These are phyloP conservation scores for Cyprinodon diabolis DNA, from an alignment of 2,797 vertebrate genomes.

Conservation along the genomic window DNA sequence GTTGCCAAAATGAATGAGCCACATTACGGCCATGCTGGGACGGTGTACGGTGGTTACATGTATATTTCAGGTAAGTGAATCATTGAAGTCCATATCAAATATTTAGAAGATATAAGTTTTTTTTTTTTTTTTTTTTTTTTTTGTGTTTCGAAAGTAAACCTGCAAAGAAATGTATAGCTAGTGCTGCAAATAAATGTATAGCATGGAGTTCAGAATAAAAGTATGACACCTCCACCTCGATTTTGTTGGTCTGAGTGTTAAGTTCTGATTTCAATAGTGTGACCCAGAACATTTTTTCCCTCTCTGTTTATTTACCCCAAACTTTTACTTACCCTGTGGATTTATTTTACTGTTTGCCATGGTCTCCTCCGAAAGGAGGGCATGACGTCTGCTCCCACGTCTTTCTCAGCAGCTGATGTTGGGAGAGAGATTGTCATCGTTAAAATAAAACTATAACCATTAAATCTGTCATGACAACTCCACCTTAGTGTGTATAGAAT, in stretches of 20 bases:
- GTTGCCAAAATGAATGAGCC: conserved; percentile 99
- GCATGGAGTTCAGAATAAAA: too few species aligned
- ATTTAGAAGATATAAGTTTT: too few species aligned
- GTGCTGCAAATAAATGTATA: too few species aligned
- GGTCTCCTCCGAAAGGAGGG: neutral
- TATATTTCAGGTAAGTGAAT: conserved; percentile 94
- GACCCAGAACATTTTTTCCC: neutral
- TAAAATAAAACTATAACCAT: neutral
- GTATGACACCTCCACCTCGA: too few species aligned
- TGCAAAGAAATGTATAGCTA: too few species aligned
- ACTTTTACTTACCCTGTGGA: neutral
- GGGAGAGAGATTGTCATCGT: neutral
- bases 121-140: too few species aligned
- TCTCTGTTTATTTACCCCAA: neutral
- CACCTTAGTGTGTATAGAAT: neutral
- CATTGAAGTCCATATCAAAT: neutral
- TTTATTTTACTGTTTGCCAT: neutral
- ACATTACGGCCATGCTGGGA: conserved; percentile 97
- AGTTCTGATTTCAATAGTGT: neutral
- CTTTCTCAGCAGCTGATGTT: neutral
- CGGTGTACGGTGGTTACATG: conserved; percentile 98
- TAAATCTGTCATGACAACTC: neutral
- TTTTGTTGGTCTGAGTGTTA: too few species aligned
- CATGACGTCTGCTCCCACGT: neutral
- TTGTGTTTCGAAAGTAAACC: too few species aligned